Percentiles rank a stretch among this genome's conserved stretches.
Conservation (phyloP, 2,113 vertebrate species). For the Pseudopodoces humilis region DNA sequence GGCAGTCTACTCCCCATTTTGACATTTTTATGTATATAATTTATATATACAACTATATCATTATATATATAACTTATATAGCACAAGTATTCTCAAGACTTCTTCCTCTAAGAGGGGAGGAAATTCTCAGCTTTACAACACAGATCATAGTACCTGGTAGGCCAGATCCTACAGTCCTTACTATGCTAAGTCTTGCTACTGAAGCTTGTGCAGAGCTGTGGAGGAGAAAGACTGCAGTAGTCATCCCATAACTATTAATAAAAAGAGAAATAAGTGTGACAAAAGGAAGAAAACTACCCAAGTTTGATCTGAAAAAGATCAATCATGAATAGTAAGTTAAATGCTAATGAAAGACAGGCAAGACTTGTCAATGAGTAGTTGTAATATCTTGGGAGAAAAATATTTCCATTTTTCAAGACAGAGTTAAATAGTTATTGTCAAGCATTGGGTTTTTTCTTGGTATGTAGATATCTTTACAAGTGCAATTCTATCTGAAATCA, state of each 20-base stretch:
- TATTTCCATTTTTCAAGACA: neutral
- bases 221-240: constrained; percentile 10
- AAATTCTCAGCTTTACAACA: neutral
- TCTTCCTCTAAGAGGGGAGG: constrained; percentile 17
- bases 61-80: constrained; percentile 62
- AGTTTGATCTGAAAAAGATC: neutral
- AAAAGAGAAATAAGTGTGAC: neutral
- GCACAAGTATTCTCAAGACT: neutral
- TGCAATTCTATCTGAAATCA: constrained; percentile 32
- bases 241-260: neutral
- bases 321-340: neutral
- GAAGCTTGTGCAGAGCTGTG: neutral
- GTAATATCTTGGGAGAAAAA: neutral
- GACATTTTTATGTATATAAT: constrained; percentile 22
- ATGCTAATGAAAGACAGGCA: constrained; percentile 4
- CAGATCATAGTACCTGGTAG: neutral
- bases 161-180: neutral
- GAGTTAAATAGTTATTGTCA: neutral
- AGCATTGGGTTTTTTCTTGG: neutral
- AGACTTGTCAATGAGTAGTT: neutral
- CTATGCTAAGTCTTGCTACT: neutral
- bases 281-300: constrained; percentile 1
- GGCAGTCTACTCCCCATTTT: neutral
- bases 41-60: constrained; percentile 35
- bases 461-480: neutral